Base-by-base conservation (phyloP, 2,888 invertebrate species). In the Nomada lathburiana region DNA sequence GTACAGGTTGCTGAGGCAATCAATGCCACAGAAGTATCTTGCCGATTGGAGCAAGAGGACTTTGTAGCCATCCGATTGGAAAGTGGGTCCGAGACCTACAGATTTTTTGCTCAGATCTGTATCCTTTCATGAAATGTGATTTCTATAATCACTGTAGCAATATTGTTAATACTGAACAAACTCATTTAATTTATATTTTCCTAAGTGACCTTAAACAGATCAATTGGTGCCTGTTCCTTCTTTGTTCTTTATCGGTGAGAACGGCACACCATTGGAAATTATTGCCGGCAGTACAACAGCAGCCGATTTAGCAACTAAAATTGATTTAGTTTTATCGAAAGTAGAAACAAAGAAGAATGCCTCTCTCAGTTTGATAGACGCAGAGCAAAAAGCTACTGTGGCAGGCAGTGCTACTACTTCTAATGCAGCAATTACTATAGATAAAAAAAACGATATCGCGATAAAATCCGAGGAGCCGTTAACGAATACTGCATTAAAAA, bases 81-180 rank as follows among this genome's bases (percentile, higher is more conserved):
- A 92, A 96, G 96, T 76, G 96, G 96, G 42, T 96, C 96, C n/a
- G 94, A 96, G 52, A 95, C 96, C 74, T 97, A 98, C 92, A 96
- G 95, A 91, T 98, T 97, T 91, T 98, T 98, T 93, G 96, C 96
- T 68, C 96, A 97, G 94, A 97, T 98, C 90, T 98, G 98, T 98
- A 97, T 97, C 97, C 97, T 97, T 96, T 95, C 26, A 42, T 20
- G 50, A 52, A 62, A 70, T 36, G 5, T 3, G 4, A n/a, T 23
- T 26, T 0, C 70, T 7, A 20, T 23, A 59, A 59, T 36, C 0
- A 13, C 16, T 7, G 10, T 29, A 47, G 13, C n/a, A 11, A 26
- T 7, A 26, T 53, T 53, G 20, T 47, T 36, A 9, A 53, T 76
- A 18, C 11, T 11, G 11, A 2, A 50, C 7, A 36, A 55, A 68